phyloP scores from a whole-genome alignment of 2,797 vertebrate species.

The Amphiprion clarkii region DNA sequence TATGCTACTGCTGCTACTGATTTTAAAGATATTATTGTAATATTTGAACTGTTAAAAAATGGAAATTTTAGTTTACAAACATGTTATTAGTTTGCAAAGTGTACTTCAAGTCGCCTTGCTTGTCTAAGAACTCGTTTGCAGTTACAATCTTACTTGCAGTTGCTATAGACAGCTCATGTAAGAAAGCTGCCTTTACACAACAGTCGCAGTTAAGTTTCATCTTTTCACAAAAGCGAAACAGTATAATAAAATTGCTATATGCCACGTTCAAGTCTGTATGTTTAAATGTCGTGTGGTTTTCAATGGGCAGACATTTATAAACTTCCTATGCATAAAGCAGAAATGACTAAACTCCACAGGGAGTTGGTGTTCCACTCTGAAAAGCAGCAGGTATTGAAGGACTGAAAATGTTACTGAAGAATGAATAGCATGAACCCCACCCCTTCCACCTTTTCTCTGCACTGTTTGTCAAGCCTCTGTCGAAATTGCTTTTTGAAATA shows the following conservation, averaged over 20 bases:
- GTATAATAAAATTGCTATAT: no score
- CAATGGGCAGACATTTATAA: constrained; percentile 54
- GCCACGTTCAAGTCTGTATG: neutral
- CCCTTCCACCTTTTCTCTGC: constrained; percentile 79
- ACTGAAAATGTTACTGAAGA: constrained; percentile 62
- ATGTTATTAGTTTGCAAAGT: neutral
- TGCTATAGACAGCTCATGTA: no score
- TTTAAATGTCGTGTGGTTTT: constrained; percentile 39
- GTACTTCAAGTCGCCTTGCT: neutral
- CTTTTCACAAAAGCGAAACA: neutral
- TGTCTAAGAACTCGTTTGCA: no score
- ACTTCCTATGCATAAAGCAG: constrained; percentile 51
- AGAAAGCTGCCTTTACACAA: no score
- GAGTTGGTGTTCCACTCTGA: constrained; percentile 60
- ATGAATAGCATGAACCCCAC: constrained; percentile 67
- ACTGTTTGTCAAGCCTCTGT: constrained; percentile 56
- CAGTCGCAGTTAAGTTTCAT: no score
- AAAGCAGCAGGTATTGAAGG: constrained; percentile 65
- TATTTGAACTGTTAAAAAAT: neutral
- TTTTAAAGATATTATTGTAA: neutral
- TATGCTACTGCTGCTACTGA: neutral
- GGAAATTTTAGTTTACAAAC: neutral
- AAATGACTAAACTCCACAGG: constrained; percentile 42
- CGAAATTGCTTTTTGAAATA: constrained; percentile 58
- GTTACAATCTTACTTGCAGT: no score